Base-by-base conservation (phyloP, 2,797 vertebrate species). In the Sebastes cheni region DNA sequence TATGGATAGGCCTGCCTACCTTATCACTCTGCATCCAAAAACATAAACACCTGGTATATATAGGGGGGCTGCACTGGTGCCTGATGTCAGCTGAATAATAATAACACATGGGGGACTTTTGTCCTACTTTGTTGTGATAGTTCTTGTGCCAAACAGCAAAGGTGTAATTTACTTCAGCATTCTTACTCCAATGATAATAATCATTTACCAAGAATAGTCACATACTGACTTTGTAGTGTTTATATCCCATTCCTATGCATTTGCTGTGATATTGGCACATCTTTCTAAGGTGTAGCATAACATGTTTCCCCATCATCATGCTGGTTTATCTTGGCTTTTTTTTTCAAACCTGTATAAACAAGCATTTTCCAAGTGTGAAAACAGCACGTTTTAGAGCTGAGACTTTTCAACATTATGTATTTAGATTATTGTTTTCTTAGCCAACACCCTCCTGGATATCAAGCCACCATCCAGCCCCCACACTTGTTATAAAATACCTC, bases 1-100 rank as follows among this genome's bases (percentile, higher is more conserved):
- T 81, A 70, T 71, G 78, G 58, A 70, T 16, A 39, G 87, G 80
- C 83, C 83, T 84, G 62, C 78, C 46, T 65, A 27, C 68, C 50
- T 70, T 62, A 77, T 72, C 67, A 54, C 52, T 73, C 67, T 66
- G 77, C 85, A 82, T 82, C 77, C 78, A 70, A 80, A 80, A 88
- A 85, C 88, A 74, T 80, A 68, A 85, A 86, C 84, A 82, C 56
- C 13, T 69, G 67, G 61, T 68, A 69, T 56, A 61, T 68, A 69
- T 52, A 61, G 25, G 8, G 46, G 52, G 27, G 32, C 42, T 62
- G 62, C 36, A 42, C 13, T n/a, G 8, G 8, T 69, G 42, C 20
- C 67, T 75, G 61, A 59, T 55, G 50, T 62, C 36, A 79, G 20
- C 39, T 8, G 36, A 25, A 39, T 39, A 14, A 67, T 30, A 56